These are phyloP conservation scores for Augochlora pura DNA, from an alignment of 1,140 invertebrate genomes.

Conservation along the genomic window DNA sequence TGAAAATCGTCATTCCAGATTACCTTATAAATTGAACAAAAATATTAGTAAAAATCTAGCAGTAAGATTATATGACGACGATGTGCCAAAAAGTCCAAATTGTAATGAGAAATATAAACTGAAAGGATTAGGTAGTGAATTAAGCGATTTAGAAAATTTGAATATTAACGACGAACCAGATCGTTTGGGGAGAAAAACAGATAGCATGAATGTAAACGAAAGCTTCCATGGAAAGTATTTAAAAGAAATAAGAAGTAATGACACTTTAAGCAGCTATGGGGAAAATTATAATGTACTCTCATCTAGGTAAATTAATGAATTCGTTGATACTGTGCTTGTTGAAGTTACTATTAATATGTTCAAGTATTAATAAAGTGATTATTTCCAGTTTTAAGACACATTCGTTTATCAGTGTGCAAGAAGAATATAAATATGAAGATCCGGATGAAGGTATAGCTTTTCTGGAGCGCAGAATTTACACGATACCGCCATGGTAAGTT, in stretches of 20 bases:
- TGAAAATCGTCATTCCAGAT: neutral
- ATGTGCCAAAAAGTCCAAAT: slow-evolving; percentile 32
- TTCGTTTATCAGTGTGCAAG: slow-evolving; percentile 59
- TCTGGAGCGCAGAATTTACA: slow-evolving; percentile 84
- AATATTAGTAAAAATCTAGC: slow-evolving; percentile 53
- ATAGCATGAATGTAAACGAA: slow-evolving; percentile 11
- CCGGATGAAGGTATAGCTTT: slow-evolving; percentile 85
- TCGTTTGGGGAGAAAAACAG: neutral
- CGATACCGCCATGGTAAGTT: slow-evolving; percentile 80
- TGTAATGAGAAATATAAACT: neutral
- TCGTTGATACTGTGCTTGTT: neutral
- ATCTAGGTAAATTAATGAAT: slow-evolving; percentile 19
- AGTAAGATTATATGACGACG: slow-evolving; percentile 62
- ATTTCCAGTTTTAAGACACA: slow-evolving; percentile 15
- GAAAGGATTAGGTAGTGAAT: neutral
- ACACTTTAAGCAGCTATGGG: slow-evolving; percentile 19
- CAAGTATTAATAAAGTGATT: neutral
- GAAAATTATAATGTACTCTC: slow-evolving; percentile 4
- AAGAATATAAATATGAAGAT: slow-evolving; percentile 89
- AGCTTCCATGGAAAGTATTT: neutral
- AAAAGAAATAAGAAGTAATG: slow-evolving; percentile 23
- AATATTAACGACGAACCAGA: neutral
- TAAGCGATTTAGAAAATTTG: neutral
- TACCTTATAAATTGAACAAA: slow-evolving; percentile 36
- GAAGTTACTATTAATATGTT: neutral